phyloP scores from a whole-genome alignment of 2,888 invertebrate genomes.

The Dynastes maya region DNA sequence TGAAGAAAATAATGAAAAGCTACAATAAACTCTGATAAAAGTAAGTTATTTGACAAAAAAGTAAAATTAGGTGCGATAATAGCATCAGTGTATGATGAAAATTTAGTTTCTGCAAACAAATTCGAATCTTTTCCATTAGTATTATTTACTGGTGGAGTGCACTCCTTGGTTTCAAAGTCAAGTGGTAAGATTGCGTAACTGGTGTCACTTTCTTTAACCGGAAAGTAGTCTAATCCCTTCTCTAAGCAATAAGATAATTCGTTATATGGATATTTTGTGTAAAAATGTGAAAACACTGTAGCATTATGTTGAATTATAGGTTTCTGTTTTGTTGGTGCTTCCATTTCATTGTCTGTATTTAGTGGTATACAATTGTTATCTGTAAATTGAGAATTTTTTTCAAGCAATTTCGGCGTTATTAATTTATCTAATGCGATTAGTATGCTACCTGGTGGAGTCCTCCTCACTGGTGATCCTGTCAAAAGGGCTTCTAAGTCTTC shows the following conservation, averaged over 20 bases:
- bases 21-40: neutral
- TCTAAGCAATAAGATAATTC: constrained; percentile 28
- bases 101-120: neutral
- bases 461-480: constrained; percentile 36
- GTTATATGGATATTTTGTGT: constrained; percentile 18
- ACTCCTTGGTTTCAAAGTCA: neutral
- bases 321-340: constrained; percentile 1
- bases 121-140: neutral
- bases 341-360: neutral
- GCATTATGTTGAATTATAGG: neutral
- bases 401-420: constrained; percentile 34
- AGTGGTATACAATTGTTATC: neutral
- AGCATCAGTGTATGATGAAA: neutral
- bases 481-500: constrained; percentile 24
- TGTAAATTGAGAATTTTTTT: constrained; percentile 21
- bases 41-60: neutral
- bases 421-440: constrained; percentile 29
- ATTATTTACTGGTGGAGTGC: neutral
- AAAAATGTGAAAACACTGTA: neutral
- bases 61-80: neutral
- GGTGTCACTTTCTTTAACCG: constrained; percentile 1
- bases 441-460: constrained; percentile 45
- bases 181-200: neutral
- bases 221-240: constrained; percentile 41
- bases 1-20: constrained; percentile 9